Percentiles rank a stretch among this genome's conserved stretches.
phyloP scores from a whole-genome alignment of 2,113 vertebrate genomes.

The Bambusicola thoracicus region DNA sequence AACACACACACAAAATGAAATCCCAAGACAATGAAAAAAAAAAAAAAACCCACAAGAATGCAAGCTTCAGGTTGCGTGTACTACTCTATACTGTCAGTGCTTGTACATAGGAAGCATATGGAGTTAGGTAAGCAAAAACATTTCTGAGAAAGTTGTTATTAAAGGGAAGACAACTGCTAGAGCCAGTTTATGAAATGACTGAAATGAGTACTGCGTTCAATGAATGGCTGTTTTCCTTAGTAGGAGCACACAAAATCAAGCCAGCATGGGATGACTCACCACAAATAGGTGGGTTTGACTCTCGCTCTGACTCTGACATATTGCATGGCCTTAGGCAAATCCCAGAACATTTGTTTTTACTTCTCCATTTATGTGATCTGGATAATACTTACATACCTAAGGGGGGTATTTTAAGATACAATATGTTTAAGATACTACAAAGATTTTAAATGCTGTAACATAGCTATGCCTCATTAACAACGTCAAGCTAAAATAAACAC shows the following conservation, averaged over 20 bases:
- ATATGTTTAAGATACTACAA: conserved; percentile 44
- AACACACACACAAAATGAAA: background rate
- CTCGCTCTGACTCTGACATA: background rate
- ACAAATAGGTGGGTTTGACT: conserved; percentile 40
- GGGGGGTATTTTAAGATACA: conserved; percentile 45
- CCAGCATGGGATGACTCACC: conserved; percentile 58
- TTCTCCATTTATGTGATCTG: conserved; percentile 28
- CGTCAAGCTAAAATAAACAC: conserved; percentile 13
- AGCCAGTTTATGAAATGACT: conserved; percentile 15
- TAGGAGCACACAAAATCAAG: conserved; percentile 27
- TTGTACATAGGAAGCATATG: background rate
- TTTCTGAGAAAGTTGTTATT: conserved; percentile 48
- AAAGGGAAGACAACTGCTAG: conserved; percentile 24
- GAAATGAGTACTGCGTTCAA: background rate
- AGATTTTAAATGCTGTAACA: conserved; percentile 39
- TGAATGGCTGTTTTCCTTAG: conserved; percentile 39
- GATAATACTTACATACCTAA: conserved; percentile 24
- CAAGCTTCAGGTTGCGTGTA: background rate
- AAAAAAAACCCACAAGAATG: background rate
- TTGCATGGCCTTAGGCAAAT: background rate
- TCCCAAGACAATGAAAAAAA: background rate
- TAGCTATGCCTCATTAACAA: conserved; percentile 14
- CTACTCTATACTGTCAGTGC: background rate
- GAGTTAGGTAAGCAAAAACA: background rate
- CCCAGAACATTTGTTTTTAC: conserved; percentile 30